Evolutionary conservation across 2,888 invertebrate species (phyloP).

Genomic region (Hypomecis atomaria): DNA sequence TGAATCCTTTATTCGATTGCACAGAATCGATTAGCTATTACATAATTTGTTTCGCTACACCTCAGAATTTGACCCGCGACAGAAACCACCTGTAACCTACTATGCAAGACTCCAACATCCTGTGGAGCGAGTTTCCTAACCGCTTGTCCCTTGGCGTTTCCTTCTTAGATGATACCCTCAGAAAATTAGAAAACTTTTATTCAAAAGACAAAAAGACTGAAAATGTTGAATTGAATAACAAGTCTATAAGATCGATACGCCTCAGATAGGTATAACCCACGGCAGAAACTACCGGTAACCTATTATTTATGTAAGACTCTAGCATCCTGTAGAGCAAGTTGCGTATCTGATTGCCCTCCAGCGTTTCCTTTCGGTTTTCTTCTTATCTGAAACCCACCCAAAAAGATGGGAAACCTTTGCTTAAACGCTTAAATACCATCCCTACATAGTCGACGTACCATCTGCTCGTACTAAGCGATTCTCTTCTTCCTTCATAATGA

Average conservation of each 20-base stretch:
- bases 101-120: conserved; percentile 11
- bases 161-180: conserved; percentile 29
- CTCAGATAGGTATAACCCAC: conserved; percentile 29
- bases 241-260: background rate
- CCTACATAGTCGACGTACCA: too few species aligned
- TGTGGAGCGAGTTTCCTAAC: conserved; percentile 33
- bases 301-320: conserved; percentile 35
- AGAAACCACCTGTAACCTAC: too few species aligned
- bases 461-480: too few species aligned
- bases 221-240: background rate
- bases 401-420: conserved; percentile 34
- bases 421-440: too few species aligned
- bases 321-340: conserved; percentile 31
- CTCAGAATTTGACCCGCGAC: too few species aligned
- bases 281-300: conserved; percentile 34
- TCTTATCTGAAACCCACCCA: conserved; percentile 30
- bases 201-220: too few species aligned
- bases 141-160: conserved; percentile 26
- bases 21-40: too few species aligned
- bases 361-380: conserved; percentile 35
- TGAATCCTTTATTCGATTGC: too few species aligned
- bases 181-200: conserved; percentile 34
- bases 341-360: conserved; percentile 29
- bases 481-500: too few species aligned
- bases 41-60: too few species aligned